phyloP scores from a whole-genome alignment of 2,797 vertebrate species.

The Bradypus variegatus region DNA sequence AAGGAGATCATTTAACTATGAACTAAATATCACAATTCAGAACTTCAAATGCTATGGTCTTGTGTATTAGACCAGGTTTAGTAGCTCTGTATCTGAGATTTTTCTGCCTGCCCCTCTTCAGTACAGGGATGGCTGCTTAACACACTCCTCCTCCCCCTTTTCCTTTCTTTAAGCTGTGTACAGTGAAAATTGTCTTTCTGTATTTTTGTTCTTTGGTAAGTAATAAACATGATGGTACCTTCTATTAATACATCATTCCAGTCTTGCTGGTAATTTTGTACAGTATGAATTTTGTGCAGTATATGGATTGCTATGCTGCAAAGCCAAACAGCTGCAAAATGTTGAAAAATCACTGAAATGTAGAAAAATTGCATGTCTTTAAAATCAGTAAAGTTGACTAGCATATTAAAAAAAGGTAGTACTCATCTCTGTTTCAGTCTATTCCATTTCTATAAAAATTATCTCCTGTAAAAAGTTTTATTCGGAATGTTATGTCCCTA shows the following conservation, averaged over 20 bases:
- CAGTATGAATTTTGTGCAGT: slow-evolving; percentile 68
- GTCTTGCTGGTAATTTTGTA: slow-evolving; percentile 86
- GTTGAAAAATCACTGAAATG: slow-evolving; percentile 75
- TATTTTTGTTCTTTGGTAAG: slow-evolving; percentile 84
- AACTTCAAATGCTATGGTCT: too few species aligned
- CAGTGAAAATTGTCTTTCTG: slow-evolving; percentile 87
- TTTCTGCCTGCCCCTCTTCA: too few species aligned
- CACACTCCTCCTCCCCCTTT: slow-evolving; percentile 18
- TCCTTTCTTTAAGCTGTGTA: slow-evolving; percentile 81
- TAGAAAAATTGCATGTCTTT: slow-evolving; percentile 81
- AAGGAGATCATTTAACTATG: too few species aligned
- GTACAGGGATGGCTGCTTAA: slow-evolving; percentile 58
- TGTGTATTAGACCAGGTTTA: too few species aligned
- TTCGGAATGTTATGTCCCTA: not conserved
- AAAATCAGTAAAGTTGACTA: slow-evolving; percentile 76
- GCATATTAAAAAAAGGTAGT: slow-evolving; percentile 48
- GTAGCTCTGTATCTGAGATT: too few species aligned
- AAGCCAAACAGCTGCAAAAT: slow-evolving; percentile 56
- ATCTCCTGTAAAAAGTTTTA: not conserved
- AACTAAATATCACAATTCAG: too few species aligned
- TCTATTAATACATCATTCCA: slow-evolving; percentile 90
- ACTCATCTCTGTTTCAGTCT: not conserved
- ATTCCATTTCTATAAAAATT: not conserved
- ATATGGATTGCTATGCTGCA: slow-evolving; percentile 80
- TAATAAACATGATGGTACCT: slow-evolving; percentile 97